Percentiles rank a stretch among this genome's conserved stretches.
phyloP scores from a whole-genome alignment of 2,888 invertebrate species.

The Eilema depressum region DNA sequence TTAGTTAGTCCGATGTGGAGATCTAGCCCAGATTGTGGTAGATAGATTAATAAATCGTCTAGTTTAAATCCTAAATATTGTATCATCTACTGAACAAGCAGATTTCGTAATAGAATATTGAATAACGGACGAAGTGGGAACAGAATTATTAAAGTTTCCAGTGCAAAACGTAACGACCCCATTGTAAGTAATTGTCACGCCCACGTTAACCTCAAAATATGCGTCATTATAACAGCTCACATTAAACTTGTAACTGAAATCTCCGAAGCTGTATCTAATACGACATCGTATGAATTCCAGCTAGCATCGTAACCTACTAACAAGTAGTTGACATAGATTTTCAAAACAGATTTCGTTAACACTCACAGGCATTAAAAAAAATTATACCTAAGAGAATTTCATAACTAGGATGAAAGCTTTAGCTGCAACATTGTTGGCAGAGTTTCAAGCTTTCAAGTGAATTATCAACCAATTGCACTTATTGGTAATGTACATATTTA shows the following conservation, averaged over 20 bases:
- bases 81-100: neutral
- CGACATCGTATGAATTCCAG: neutral
- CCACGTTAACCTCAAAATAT: neutral
- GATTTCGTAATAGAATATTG: neutral
- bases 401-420: constrained; percentile 36
- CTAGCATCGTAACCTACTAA: constrained; percentile 3
- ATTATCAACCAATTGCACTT: constrained; percentile 26
- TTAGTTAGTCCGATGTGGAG: too few relatives aligned
- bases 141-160: constrained; percentile 1
- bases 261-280: neutral
- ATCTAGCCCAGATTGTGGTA: too few relatives aligned
- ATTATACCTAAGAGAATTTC: constrained; percentile 25
- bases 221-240: constrained; percentile 2
- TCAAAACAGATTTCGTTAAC: constrained; percentile 20
- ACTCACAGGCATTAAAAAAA: constrained; percentile 11
- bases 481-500: constrained; percentile 33
- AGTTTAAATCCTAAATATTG: neutral
- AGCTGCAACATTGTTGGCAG: constrained; percentile 34
- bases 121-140: neutral
- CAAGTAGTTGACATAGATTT: constrained; percentile 37
- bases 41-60: too few relatives aligned
- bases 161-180: neutral
- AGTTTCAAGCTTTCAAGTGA: constrained; percentile 46
- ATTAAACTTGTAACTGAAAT: constrained; percentile 2
- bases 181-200: constrained; percentile 5